Base-by-base conservation (phyloP, 1,140 invertebrate species). In the Mya arenaria region DNA sequence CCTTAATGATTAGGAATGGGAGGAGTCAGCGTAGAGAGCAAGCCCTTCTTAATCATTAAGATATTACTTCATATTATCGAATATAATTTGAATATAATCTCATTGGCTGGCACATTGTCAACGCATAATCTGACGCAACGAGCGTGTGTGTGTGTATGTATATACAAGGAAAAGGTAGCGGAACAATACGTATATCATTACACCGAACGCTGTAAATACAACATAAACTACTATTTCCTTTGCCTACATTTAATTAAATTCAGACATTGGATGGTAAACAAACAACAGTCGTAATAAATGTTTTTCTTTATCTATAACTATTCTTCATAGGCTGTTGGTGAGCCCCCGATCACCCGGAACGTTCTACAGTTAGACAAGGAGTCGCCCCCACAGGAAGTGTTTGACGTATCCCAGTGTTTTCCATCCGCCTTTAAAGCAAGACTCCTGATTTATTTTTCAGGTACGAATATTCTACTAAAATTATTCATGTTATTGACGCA, bases 351-450 rank as follows among this genome's bases (percentile, higher is more conserved):
- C 17, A 36, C 63, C 23, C 17, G 36, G 5, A 75, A 75, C 23
- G 58, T 78, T 25, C 37, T 78, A 37, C 19, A 66, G 23, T 66
- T 78, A 56, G 41, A 78, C 63, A 78, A 58, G n/a, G 75, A 78
- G n/a, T 17, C 62, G 28, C 75, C 75, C 4, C 15, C 37, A 0
- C 75, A 78, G 30, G 75, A 78, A 19, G 75, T 78, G 17, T 78
- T 68, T 68, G 75, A 78, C 34, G 44, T 78, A 6, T 30, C 34
- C 13, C 75, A 48, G 30, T 78, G 75, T 30, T 78, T 55, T 41
- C 34, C 13, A 19, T 34, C 44, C 0, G 23, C 62, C 0, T 17
- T 34, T 2, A 66, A 78, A 62, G 36, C 62, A 17, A 34, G 75
- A 17, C 15, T 78, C 4, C 63, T 78, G 6, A 48, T 78, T 3